These are phyloP conservation scores for Aradus depressus DNA, from an alignment of 2,888 invertebrate genomes.

Conservation along the genomic window DNA sequence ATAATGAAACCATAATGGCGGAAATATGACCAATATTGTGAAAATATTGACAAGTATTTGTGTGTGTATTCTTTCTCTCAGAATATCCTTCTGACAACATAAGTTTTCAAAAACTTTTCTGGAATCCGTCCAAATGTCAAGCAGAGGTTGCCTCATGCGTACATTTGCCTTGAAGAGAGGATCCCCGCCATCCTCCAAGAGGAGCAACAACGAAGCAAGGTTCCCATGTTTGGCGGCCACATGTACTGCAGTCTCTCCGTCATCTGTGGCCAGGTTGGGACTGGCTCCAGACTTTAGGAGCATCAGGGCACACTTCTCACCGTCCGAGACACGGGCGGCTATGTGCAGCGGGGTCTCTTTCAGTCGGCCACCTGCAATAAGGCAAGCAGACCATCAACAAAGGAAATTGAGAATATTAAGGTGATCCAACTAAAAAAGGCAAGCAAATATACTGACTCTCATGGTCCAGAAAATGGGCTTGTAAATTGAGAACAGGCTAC, in stretches of 20 bases:
- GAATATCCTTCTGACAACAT: too few relatives aligned
- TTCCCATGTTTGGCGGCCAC: constrained; percentile 91
- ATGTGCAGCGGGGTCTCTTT: constrained; percentile 95
- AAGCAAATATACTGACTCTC: too few relatives aligned
- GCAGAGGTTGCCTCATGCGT: too few relatives aligned
- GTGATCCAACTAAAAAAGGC: too few relatives aligned
- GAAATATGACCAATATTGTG: not conserved
- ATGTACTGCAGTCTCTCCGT: constrained; percentile 94
- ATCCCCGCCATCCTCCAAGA: constrained; percentile 90
- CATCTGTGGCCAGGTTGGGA: constrained; percentile 88
- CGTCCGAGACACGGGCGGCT: constrained; percentile 85
- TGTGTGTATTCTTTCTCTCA: too few relatives aligned
- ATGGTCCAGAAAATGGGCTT: too few relatives aligned
- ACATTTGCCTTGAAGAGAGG: constrained; percentile 86
- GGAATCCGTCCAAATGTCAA: too few relatives aligned
- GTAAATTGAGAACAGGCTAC: too few relatives aligned
- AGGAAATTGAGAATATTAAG: too few relatives aligned
- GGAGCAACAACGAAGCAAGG: constrained; percentile 66
- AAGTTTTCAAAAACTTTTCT: constrained; percentile 2
- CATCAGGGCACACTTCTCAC: constrained; percentile 91
- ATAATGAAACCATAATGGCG: not conserved
- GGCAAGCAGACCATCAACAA: too few relatives aligned
- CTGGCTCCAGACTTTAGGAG: constrained; percentile 94
- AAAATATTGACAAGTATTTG: too few relatives aligned
- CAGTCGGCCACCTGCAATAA: constrained; percentile 61